Evolutionary conservation across 2,113 vertebrate genomes (phyloP), one percentile per base, ranked within the genome.

Genomic region (Sapajus apella): DNA sequence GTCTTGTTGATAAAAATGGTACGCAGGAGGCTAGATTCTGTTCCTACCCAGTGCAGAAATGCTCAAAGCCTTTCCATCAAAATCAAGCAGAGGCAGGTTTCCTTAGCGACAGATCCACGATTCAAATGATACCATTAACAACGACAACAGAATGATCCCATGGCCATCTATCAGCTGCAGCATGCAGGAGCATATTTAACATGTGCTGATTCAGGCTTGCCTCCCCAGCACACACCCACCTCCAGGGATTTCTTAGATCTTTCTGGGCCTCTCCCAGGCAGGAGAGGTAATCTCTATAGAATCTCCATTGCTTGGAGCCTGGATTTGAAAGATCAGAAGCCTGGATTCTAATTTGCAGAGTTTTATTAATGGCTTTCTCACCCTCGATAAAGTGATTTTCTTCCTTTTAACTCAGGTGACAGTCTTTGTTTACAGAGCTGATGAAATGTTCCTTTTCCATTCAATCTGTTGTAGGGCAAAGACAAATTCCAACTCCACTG

Each of bases 351-450:
- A 1, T 4, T 32, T 92, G 92, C 96, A 85, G 81, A 84, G 90
- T 61, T 97, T 97, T 95, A 45, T 96, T 98, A 97, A 96, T 95
- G 96, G 87, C 93, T 85, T 98, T 98, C 92, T 83, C 97, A 85
- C 96, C 96, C 91, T 95, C 70, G 13, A 11, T 21, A 1, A 55
- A n/a, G 70, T 8, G 10, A 30, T 79, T 79, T 45, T 37, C 84
- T 23, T 85, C 0, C 14, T 85, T 96, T 79, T 73, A 82, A 96
- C 6, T 40, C 21, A 4, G 45, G 66, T 45, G 77, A 77, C 35
- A 50, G 16, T 1, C 2, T 0, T 77, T 0, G 2, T 84, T 97
- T 32, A 85, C 50, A 20, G 37, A 77, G 20, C 30, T 45, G 83
- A 91, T 97, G 45, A 30, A 47, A 83, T 3, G 45, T 25, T 25